Evolutionary conservation across 2,888 invertebrate species (phyloP).

Genomic region (Amiota mariae): DNA sequence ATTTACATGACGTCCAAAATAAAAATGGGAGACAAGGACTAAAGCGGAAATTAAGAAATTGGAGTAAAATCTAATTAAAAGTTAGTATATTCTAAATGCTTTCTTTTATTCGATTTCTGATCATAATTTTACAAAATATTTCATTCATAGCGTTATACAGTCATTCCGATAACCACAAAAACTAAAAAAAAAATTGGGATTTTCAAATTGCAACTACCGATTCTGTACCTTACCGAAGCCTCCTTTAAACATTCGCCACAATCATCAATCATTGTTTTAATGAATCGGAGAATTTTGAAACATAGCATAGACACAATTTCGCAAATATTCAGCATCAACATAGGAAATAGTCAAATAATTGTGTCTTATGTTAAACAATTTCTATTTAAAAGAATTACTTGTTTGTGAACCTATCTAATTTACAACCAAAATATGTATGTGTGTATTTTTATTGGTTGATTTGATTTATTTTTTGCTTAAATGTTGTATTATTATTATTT

Average conservation of each 20-base stretch:
- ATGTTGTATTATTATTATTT: constrained; percentile 17
- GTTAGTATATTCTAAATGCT: background rate
- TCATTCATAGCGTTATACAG: constrained; percentile 50
- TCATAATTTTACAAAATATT: constrained; percentile 18
- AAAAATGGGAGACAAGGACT: constrained; percentile 82
- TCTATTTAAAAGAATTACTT: constrained; percentile 9
- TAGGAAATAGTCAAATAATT: constrained; percentile 13
- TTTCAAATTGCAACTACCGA: constrained; percentile 56
- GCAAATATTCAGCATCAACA: background rate
- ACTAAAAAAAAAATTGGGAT: constrained; percentile 48
- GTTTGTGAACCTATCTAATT: constrained; percentile 29
- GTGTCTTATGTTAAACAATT: constrained; percentile 15
- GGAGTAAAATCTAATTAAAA: constrained; percentile 41
- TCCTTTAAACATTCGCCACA: too few species aligned
- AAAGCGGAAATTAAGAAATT: constrained; percentile 36
- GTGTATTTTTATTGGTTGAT: background rate
- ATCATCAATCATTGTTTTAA: too few species aligned
- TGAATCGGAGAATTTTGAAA: too few species aligned
- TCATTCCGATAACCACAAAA: constrained; percentile 53
- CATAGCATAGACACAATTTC: too few species aligned
- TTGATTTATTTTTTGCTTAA: constrained; percentile 38
- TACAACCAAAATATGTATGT: background rate
- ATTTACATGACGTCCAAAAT: constrained; percentile 93
- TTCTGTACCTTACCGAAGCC: too few species aligned
- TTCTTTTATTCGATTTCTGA: background rate